These are phyloP conservation scores for Athene cunicularia DNA, from an alignment of 2,113 vertebrate species.

Conservation along the genomic window DNA sequence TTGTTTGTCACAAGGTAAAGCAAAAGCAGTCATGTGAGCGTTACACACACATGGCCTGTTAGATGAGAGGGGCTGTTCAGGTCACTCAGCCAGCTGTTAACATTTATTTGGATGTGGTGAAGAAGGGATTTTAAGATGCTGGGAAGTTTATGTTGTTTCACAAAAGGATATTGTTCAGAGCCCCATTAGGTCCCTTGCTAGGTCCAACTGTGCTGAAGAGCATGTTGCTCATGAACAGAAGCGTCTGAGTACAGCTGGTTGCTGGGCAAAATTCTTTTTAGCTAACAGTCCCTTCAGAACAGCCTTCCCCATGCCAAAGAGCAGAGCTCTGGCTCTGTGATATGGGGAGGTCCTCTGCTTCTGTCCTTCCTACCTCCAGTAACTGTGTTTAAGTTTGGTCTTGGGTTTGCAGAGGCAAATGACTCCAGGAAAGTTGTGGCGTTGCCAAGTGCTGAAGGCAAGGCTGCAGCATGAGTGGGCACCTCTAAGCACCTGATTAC, in stretches of 20 bases:
- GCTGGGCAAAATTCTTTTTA: not conserved
- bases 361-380: not conserved
- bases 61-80: not conserved
- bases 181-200: not conserved
- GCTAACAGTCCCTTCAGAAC: not conserved
- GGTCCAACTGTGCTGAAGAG: not conserved
- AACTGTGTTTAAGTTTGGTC: not conserved
- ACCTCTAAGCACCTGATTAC: not conserved
- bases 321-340: not conserved
- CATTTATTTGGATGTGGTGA: not conserved
- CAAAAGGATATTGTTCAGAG: not conserved
- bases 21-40: not conserved
- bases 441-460: not conserved
- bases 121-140: not conserved
- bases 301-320: not conserved
- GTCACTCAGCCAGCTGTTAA: not conserved
- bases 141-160: not conserved
- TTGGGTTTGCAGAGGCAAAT: not conserved
- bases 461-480: not conserved
- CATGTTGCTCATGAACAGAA: rapidly evolving
- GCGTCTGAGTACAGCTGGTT: not conserved
- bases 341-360: not conserved
- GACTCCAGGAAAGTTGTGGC: not conserved
- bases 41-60: not conserved
- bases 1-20: constrained; percentile 5